Evolutionary conservation across 35 echinoderm and acorn worm species (phyloP).

Genomic region (Strongylocentrotus purpuratus): DNA sequence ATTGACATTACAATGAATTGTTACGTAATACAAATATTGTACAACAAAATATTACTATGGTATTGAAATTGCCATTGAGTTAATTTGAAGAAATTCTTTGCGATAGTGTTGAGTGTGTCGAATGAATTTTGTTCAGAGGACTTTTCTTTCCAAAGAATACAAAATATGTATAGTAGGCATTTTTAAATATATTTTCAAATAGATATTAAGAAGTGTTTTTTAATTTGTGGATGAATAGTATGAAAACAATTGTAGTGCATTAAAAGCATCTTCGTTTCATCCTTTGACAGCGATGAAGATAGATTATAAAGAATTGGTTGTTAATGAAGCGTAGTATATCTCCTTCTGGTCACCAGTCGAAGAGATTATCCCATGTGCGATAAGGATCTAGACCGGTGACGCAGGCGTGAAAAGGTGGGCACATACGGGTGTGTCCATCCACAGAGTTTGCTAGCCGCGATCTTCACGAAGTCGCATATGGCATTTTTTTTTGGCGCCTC

Average conservation of each 20-base stretch:
- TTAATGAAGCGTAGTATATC: background rate
- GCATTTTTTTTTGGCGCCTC: background rate
- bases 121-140: too few relatives aligned
- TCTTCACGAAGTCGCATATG: background rate
- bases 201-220: too few relatives aligned
- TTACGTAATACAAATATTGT: too few relatives aligned
- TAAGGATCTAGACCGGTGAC: conserved; percentile 15
- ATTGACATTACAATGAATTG: too few relatives aligned
- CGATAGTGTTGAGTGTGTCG: too few relatives aligned
- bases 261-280: background rate
- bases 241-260: background rate
- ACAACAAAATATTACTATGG: too few relatives aligned
- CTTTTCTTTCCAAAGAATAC: too few relatives aligned
- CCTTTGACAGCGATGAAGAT: background rate
- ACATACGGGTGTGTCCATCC: background rate
- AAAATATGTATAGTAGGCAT: too few relatives aligned
- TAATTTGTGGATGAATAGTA: too few relatives aligned
- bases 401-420: background rate
- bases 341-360: background rate
- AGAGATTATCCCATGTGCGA: background rate
- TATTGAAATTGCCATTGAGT: too few relatives aligned
- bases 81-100: too few relatives aligned
- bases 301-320: background rate
- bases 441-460: background rate
- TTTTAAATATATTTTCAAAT: too few relatives aligned